Conservation (phyloP, 1,140 invertebrate species). For the Brachionus rubens region DNA sequence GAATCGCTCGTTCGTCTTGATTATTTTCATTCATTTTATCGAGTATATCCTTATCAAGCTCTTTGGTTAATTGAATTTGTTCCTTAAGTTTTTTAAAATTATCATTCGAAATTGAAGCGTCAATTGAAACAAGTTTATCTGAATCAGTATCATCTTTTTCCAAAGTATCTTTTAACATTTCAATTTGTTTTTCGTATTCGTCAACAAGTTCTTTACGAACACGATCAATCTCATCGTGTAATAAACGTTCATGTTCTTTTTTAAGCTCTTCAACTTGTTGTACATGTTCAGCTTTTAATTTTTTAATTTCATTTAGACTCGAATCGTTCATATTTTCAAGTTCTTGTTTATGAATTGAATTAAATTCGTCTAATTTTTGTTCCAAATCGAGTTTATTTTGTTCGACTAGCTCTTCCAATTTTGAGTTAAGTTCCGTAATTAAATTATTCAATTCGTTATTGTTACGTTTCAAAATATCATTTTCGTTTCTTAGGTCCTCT, state of each 20-base stretch:
- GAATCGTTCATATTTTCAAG: neutral
- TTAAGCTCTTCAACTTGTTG: neutral
- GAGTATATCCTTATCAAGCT: neutral
- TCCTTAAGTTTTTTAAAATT: conserved; percentile 37
- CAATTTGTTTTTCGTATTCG: conserved; percentile 3
- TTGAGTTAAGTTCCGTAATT: neutral
- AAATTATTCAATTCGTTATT: conserved; percentile 31
- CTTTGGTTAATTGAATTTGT: conserved; percentile 36
- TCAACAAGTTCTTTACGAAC: neutral
- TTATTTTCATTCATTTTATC: neutral
- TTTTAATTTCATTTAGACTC: neutral
- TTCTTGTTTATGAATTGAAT: conserved; percentile 7
- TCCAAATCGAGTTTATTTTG: neutral
- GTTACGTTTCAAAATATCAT: neutral
- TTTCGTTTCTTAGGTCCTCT: conserved; percentile 8
- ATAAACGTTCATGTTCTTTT: neutral
- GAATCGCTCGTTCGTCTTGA: neutral
- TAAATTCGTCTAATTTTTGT: conserved; percentile 28
- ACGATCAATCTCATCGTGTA: neutral
- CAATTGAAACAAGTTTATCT: neutral
- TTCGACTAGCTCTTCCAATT: neutral
- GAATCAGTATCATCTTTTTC: neutral
- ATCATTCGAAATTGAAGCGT: neutral
- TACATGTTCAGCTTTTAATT: neutral
- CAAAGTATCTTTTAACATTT: neutral